These are phyloP conservation scores for Calliopsis andreniformis DNA, from an alignment of 1,140 invertebrate genomes.

Conservation along the genomic window DNA sequence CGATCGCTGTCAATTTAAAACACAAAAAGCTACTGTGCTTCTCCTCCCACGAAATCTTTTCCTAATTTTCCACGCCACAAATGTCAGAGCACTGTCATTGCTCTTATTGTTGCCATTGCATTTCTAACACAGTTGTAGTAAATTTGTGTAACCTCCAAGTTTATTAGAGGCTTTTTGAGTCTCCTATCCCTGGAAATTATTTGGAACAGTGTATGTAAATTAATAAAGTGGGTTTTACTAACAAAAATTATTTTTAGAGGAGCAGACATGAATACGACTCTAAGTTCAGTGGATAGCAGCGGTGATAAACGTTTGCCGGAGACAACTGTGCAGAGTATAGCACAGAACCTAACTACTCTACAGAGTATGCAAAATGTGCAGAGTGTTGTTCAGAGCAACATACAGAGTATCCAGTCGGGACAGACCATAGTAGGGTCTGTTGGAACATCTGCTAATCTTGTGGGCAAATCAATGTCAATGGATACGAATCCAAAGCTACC, in stretches of 20 bases:
- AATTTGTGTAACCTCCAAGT: conserved; percentile 49
- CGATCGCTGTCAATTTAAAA: conserved; percentile 45
- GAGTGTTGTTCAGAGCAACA: conserved; percentile 75
- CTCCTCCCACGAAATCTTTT: neutral
- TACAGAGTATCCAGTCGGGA: conserved; percentile 73
- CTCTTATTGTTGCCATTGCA: neutral
- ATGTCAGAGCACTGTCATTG: neutral
- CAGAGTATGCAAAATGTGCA: conserved; percentile 74
- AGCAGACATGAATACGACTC: conserved; percentile 57
- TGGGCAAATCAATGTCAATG: conserved; percentile 78
- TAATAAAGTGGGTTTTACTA: neutral
- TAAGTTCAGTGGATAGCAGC: conserved; percentile 66
- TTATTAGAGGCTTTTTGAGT: neutral
- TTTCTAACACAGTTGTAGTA: neutral
- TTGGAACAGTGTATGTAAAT: neutral
- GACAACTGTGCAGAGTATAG: conserved; percentile 69
- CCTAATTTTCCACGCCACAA: neutral
- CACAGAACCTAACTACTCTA: conserved; percentile 76
- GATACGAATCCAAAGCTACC: conserved; percentile 78
- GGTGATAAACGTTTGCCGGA: conserved; percentile 75
- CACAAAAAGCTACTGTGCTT: neutral
- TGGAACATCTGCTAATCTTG: conserved; percentile 66
- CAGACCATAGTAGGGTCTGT: conserved; percentile 70
- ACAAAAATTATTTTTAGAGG: conserved; percentile 26
- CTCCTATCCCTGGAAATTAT: neutral